Base-by-base conservation (phyloP, 2,797 vertebrate species). In the Chrosomus eos region DNA sequence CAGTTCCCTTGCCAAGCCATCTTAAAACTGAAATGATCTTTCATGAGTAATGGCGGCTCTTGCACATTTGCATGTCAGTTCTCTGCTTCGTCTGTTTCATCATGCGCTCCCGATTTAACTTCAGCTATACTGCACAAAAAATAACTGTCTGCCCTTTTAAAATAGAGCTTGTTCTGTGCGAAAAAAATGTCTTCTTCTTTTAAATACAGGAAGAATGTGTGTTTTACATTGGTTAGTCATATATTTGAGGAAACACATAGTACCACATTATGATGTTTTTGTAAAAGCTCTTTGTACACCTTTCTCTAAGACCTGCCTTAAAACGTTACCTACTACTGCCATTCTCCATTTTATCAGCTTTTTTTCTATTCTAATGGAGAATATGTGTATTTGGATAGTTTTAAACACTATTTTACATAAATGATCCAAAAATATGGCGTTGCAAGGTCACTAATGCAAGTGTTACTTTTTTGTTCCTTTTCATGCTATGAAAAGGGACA, bases 171-270 rank as follows among this genome's bases (percentile, higher is more conserved):
- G 48, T 74, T 48, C 40, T 58, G 3, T 67, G 71, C 36, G 55
- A 85, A 31, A n/a, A n/a, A n/a, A n/a, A n/a, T n/a, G n/a, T n/a
- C n/a, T n/a, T n/a, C n/a, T 58, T 55, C 8, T 58, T 64, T 64
- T 28, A 87, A 86, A 85, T 85, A 85, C 73, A 84, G 82, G 88
- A 84, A 84, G 66, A 86, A 75, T 68, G 74, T 75, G 38, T 86
- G 28, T 86, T 82, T 84, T 74, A 26, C 51, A 62, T 38, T 84
- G 36, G 79, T 85, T 85, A 86, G 81, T 84, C 81, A 75, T 58
- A 75, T 78, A 80, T 87, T 67, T 84, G 82, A 86, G 86, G 86
- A 87, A 87, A 81, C 70, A 84, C 68, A 71, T 79, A 66, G 60
- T 87, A 85, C 31, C 36, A 62, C 83, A 76, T 60, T 60, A 7